A percentile compares a stretch with the other conserved stretches of the same genome.
phyloP scores from a whole-genome alignment of 35 echinoderm and acorn worm genomes.

The Ophiothrix spiculata region DNA sequence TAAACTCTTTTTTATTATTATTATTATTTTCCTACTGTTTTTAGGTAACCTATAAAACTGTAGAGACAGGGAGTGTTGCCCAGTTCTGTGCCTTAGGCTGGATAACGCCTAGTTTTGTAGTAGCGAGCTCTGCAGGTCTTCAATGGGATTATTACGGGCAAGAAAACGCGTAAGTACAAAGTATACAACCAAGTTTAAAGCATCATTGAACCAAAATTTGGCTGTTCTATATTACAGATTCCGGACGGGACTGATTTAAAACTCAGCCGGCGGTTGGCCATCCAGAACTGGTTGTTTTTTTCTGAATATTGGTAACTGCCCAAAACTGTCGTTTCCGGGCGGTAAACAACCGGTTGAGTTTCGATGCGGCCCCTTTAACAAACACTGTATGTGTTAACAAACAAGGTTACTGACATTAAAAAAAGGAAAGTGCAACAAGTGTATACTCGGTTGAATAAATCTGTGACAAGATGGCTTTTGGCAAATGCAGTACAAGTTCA shows the following conservation, averaged over 20 bases:
- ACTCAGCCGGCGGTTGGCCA: no score
- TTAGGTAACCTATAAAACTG: slow-evolving; percentile 78
- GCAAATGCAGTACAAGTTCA: no score
- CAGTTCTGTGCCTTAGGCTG: slow-evolving; percentile 77
- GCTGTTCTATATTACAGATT: no score
- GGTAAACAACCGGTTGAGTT: neutral
- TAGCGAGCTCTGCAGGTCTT: slow-evolving; percentile 70
- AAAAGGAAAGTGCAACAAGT: no score
- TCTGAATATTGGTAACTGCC: neutral
- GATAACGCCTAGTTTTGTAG: slow-evolving; percentile 83
- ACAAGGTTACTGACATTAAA: no score
- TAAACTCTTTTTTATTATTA: neutral
- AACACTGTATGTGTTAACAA: neutral
- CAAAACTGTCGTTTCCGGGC: neutral
- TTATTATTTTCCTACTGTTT: neutral
- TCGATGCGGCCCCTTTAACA: neutral
- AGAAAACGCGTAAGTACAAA: slow-evolving; percentile 51
- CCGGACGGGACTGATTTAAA: no score
- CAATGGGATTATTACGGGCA: slow-evolving; percentile 60
- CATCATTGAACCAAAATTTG: no score
- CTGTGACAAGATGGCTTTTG: no score
- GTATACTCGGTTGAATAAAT: no score
- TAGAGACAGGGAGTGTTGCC: slow-evolving; percentile 65
- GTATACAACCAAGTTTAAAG: no score
- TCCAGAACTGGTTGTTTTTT: no score